Conservation (phyloP, 1,140 invertebrate species). For the Leptonema lineaticorne region DNA sequence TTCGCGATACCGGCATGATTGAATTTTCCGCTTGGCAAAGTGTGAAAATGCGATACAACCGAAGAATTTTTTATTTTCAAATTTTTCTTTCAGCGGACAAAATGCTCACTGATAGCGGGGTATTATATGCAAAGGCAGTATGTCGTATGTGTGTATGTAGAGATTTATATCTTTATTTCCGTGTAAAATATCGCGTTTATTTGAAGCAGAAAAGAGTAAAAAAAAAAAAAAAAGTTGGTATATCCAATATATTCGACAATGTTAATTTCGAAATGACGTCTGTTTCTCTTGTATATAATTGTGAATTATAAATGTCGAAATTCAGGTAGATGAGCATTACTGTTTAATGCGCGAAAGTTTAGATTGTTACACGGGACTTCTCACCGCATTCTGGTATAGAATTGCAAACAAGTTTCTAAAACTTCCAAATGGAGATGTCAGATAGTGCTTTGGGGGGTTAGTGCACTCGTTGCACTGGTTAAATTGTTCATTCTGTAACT, state of each 20-base stretch:
- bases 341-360: neutral
- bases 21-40: conserved; percentile 9
- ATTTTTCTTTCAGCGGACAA: neutral
- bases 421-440: conserved; percentile 15
- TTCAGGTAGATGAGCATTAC: neutral
- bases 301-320: too few species aligned
- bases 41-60: conserved; percentile 13
- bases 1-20: conserved; percentile 11
- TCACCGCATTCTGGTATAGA: neutral
- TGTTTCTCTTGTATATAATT: too few species aligned
- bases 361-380: neutral
- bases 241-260: too few species aligned
- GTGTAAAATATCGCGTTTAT: too few species aligned
- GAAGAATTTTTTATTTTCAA: conserved; percentile 2
- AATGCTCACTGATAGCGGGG: neutral
- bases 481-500: too few species aligned
- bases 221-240: too few species aligned
- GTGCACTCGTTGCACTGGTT: neutral
- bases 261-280: too few species aligned
- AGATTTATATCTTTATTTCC: neutral
- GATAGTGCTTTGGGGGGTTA: neutral
- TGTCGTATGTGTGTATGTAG: neutral
- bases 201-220: too few species aligned
- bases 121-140: neutral
- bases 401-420: neutral